Evolutionary conservation across 2,113 vertebrate species (phyloP).

Genomic region (Aplodontia rufa): DNA sequence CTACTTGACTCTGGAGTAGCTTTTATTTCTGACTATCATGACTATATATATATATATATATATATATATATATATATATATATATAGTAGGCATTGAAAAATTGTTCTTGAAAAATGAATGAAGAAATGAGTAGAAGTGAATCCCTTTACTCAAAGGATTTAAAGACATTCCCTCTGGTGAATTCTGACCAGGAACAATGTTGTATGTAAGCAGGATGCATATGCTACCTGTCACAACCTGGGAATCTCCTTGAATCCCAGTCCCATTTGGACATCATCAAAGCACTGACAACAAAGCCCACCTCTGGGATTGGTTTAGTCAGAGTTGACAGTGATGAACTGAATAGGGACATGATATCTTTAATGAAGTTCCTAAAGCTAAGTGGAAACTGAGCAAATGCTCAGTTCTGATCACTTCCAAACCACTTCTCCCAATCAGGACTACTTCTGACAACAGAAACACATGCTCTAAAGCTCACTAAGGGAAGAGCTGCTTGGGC

Average conservation of each 20-base stretch:
- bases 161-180: neutral
- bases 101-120: too few relatives aligned
- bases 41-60: neutral
- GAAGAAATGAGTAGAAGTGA: neutral
- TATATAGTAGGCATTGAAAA: too few relatives aligned
- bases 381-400: neutral
- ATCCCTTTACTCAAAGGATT: neutral
- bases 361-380: neutral
- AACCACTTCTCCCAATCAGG: neutral
- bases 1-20: neutral
- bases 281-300: too few relatives aligned
- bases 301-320: neutral
- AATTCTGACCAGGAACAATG: neutral
- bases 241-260: accelerated
- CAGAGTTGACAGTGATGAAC: neutral
- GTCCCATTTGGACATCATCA: neutral
- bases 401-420: neutral
- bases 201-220: neutral
- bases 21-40: neutral
- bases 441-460: neutral
- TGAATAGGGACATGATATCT: neutral
- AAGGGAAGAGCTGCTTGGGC: neutral
- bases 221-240: neutral
- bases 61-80: too few relatives aligned
- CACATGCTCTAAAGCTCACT: neutral